Base-by-base conservation (phyloP, 2,888 invertebrate species). In the Platycheirus albimanus region DNA sequence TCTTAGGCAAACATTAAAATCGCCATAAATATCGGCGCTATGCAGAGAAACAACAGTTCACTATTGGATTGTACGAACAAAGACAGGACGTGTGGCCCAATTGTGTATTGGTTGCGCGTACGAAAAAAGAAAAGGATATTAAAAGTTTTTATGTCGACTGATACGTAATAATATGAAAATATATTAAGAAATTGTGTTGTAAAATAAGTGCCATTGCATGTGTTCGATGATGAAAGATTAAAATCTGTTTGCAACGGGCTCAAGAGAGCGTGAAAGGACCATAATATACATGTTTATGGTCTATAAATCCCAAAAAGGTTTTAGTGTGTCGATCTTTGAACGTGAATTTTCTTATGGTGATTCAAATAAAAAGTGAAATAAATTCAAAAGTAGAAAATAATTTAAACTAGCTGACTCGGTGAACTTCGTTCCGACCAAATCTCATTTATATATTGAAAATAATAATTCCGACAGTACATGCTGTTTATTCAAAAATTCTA, bases 1-100 rank as follows among this genome's bases (percentile, higher is more conserved):
- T 80, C 63, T 80, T 56, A 49, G 58, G 64, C 41, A n/a, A 10
- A 63, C 75, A 75, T 75, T 74, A 80, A 75, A 64, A 49, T 56
- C 36, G 54, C 43, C 63, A 80, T 80, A 75, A 80, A 80, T 75
- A 51, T 70, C 45, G 51, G 20, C 13, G 51, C 8, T 43, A 13
- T 43, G 17, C 13, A 30, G 43, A 51, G 7, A 28, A 43, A 43
- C 45, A 24, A 63, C 19, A n/a, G n/a, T 19, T 54, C 8, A 51
- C 49, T 38, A 15, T 56, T 56, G n/a, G 10, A n/a, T n/a, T n/a
- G n/a, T n/a, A n/a, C n/a, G n/a, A 20, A 24, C 20, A 28, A 36
- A 13, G 20, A 11, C 17, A 28, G 8, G 33, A 54, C 15, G 28
- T 28, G 17, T 8, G 15, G 8, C 8, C 43, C 38, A 56, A 75